Conservation (phyloP, 2,888 invertebrate species). For the Capitulum mitella region DNA sequence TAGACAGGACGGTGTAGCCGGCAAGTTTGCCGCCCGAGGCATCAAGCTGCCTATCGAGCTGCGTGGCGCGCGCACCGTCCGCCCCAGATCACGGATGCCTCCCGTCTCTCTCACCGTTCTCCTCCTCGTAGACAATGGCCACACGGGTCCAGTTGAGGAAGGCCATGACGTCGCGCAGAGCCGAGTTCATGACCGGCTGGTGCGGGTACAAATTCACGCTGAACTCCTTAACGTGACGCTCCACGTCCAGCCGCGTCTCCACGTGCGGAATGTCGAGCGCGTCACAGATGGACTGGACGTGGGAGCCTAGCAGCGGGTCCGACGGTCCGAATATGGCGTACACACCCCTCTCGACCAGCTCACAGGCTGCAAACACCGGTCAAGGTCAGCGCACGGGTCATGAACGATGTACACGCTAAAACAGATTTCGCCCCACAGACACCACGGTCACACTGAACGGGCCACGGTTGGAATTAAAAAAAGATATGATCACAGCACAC, state of each 20-base stretch:
- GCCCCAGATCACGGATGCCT: background rate
- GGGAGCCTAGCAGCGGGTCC: conserved; percentile 69
- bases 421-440: too few relatives aligned
- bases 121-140: conserved; percentile 88
- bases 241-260: conserved; percentile 50
- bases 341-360: conserved; percentile 73
- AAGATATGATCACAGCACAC: too few relatives aligned
- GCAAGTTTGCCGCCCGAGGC: too few relatives aligned
- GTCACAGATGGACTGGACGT: conserved; percentile 81
- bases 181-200: conserved; percentile 60
- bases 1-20: too few relatives aligned
- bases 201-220: conserved; percentile 73
- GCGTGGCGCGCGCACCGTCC: too few relatives aligned
- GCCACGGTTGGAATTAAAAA: too few relatives aligned
- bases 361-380: conserved; percentile 64
- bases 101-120: conserved; percentile 42
- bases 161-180: conserved; percentile 75
- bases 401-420: too few relatives aligned
- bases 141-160: conserved; percentile 89
- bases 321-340: conserved; percentile 82
- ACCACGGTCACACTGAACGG: too few relatives aligned
- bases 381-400: too few relatives aligned
- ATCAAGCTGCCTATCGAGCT: too few relatives aligned
- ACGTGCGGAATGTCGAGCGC: conserved; percentile 82
- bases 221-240: conserved; percentile 47